Evolutionary conservation across 2,888 invertebrate genomes (phyloP).

Genomic region (Notocelia uddmanniana): DNA sequence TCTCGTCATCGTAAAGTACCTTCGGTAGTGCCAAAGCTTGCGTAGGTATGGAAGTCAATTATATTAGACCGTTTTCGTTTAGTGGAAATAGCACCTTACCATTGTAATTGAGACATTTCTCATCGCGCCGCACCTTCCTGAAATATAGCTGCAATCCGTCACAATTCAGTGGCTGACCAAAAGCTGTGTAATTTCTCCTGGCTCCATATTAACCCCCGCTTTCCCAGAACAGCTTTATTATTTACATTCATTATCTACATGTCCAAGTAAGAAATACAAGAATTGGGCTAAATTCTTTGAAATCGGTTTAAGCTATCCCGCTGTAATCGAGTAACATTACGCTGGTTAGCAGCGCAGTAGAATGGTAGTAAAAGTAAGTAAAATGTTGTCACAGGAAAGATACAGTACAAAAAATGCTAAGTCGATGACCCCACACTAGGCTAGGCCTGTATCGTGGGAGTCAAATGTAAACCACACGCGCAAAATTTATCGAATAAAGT

Average conservation of each 20-base stretch:
- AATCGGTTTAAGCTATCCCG: not conserved
- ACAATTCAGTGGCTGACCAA: slow-evolving; percentile 34
- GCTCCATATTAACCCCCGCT: slow-evolving; percentile 16
- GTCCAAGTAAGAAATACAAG: too few species aligned
- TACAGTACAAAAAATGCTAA: too few species aligned
- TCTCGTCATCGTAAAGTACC: not conserved
- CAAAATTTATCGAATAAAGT: too few species aligned
- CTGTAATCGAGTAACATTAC: slow-evolving; percentile 4
- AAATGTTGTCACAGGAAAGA: too few species aligned
- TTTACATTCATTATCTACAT: too few species aligned
- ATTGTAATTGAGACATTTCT: too few species aligned
- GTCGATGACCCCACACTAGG: too few species aligned
- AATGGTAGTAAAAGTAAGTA: too few species aligned
- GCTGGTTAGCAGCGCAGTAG: not conserved
- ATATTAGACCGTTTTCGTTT: slow-evolving; percentile 3
- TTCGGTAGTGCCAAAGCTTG: not conserved
- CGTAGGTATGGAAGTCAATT: not conserved
- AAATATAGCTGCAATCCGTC: slow-evolving; percentile 27
- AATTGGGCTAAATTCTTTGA: not conserved
- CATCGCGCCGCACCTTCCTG: slow-evolving; percentile 15
- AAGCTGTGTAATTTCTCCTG: slow-evolving; percentile 20
- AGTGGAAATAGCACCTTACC: slow-evolving; percentile 21
- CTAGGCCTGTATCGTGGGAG: too few species aligned
- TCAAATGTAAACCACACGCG: too few species aligned
- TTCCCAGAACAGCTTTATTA: slow-evolving; percentile 8